Conservation (phyloP, 1,140 invertebrate genomes). For the Hyles vespertilio region DNA sequence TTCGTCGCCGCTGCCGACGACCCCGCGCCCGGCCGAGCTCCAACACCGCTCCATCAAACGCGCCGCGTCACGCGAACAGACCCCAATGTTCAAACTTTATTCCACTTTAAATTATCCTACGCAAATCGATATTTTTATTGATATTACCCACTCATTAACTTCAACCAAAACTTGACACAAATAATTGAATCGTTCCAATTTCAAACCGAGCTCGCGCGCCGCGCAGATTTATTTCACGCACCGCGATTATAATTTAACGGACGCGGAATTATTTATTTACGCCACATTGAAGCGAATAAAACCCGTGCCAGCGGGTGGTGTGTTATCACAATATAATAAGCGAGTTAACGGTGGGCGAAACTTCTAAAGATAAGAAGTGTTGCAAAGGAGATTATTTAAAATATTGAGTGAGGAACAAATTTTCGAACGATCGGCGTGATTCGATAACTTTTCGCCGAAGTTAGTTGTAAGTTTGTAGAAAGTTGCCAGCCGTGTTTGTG, state of each 20-base stretch:
- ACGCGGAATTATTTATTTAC: too few species aligned
- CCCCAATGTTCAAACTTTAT: constrained; percentile 51
- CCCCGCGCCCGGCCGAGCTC: constrained; percentile 22
- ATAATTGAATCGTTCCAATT: too few species aligned
- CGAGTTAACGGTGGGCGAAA: constrained; percentile 23
- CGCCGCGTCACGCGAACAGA: constrained; percentile 44
- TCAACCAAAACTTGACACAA: background rate
- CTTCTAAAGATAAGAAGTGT: constrained; percentile 47
- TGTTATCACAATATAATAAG: constrained; percentile 14
- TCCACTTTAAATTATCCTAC: constrained; percentile 32
- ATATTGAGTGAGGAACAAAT: constrained; percentile 66
- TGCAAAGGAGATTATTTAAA: constrained; percentile 59
- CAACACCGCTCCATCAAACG: constrained; percentile 31
- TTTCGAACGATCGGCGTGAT: constrained; percentile 67
- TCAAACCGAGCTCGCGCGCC: too few species aligned
- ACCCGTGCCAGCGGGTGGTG: too few species aligned
- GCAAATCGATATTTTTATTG: constrained; percentile 15
- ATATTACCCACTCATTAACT: background rate
- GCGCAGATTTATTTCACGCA: too few species aligned
- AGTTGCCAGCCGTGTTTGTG: constrained; percentile 59
- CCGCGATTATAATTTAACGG: too few species aligned
- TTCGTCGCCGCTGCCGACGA: constrained; percentile 10
- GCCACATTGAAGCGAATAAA: background rate
- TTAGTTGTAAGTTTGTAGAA: constrained; percentile 48
- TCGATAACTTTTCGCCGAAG: constrained; percentile 59